These are phyloP conservation scores for Oscheius sp. DNA, from an alignment of 2,888 invertebrate genomes.

Conservation along the genomic window DNA sequence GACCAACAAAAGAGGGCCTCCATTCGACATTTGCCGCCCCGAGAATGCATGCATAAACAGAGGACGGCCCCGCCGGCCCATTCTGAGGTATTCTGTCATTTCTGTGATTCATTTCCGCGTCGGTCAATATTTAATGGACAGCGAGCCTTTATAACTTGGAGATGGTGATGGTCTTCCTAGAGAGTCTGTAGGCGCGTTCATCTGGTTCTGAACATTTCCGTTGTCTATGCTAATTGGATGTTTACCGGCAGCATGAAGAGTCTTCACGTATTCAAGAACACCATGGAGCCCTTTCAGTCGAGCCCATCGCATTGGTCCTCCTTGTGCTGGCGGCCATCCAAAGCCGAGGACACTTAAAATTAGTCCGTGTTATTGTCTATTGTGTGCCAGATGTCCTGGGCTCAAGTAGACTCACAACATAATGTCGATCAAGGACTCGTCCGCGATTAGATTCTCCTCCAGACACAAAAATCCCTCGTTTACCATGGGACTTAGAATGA, in stretches of 20 bases:
- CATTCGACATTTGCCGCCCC: constrained; percentile 5
- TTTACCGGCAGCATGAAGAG: constrained; percentile 18
- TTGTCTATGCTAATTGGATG: not conserved
- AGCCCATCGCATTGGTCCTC: constrained; percentile 60
- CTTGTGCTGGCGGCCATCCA: constrained; percentile 60
- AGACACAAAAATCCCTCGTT: constrained; percentile 62
- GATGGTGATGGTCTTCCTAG: not conserved
- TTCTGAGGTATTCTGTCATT: not conserved
- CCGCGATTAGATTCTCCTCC: constrained; percentile 60
- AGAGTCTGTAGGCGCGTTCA: constrained; percentile 23
- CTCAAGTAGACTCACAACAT: constrained; percentile 57
- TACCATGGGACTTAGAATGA: constrained; percentile 59
- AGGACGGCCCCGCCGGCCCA: not conserved
- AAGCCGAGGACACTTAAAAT: constrained; percentile 61
- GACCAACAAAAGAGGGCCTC: not conserved
- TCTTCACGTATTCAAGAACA: constrained; percentile 20
- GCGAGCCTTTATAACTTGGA: constrained; percentile 10
- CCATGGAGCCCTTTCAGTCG: constrained; percentile 37
- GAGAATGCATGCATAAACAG: constrained; percentile 32
- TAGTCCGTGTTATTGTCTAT: constrained; percentile 13
- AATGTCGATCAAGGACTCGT: constrained; percentile 58
- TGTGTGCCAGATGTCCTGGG: constrained; percentile 21
- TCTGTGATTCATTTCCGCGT: constrained; percentile 13
- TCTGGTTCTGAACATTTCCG: constrained; percentile 13
- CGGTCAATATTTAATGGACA: constrained; percentile 27